phyloP scores from a whole-genome alignment of 1,140 invertebrate genomes.

The Ridgeia piscesae region DNA sequence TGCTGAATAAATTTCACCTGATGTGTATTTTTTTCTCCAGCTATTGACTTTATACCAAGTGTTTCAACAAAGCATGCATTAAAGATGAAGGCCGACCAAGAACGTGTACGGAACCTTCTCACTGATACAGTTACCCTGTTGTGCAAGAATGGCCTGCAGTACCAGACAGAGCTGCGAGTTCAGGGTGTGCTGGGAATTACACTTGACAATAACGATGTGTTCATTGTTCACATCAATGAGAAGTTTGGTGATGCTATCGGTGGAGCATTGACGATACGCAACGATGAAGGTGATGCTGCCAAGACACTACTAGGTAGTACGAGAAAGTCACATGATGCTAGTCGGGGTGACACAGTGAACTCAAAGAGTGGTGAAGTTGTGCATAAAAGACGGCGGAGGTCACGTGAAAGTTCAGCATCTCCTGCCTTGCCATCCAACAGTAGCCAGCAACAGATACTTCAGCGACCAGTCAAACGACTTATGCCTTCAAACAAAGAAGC shows the following conservation, averaged over 20 bases:
- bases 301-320: neutral
- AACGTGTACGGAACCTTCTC: slow-evolving; percentile 27
- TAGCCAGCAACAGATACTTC: neutral
- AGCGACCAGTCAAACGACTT: neutral
- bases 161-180: slow-evolving; percentile 26
- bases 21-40: neutral
- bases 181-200: slow-evolving; percentile 32
- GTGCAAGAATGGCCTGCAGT: slow-evolving; percentile 31
- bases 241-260: slow-evolving; percentile 12
- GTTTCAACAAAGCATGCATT: neutral
- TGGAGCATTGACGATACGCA: neutral
- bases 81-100: slow-evolving; percentile 30
- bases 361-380: neutral
- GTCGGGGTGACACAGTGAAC: neutral
- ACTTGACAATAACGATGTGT: slow-evolving; percentile 28
- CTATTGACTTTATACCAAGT: neutral
- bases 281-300: neutral
- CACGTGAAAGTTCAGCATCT: neutral
- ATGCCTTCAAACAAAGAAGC: slow-evolving; percentile 1
- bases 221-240: slow-evolving; percentile 31
- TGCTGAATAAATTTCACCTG: too few species aligned
- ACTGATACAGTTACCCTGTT: slow-evolving; percentile 29
- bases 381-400: neutral
- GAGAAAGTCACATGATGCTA: neutral
- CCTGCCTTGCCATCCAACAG: neutral